These are phyloP conservation scores for Drosophila erecta DNA, from an alignment of 1,140 invertebrate species.

Conservation along the genomic window DNA sequence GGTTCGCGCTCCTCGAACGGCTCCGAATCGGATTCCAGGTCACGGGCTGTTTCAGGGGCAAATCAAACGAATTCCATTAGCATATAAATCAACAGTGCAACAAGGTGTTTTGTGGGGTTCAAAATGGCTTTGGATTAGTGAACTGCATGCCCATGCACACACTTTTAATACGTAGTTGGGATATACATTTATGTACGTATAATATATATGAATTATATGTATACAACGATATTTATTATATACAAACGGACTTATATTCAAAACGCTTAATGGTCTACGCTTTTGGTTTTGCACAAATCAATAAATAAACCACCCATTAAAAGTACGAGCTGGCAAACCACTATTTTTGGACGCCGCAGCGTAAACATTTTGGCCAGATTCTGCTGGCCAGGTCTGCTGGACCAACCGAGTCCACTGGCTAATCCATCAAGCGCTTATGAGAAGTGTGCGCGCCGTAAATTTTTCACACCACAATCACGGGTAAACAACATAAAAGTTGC, in stretches of 20 bases:
- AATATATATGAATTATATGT: conserved; percentile 18
- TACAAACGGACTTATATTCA: conserved; percentile 48
- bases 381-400: neutral
- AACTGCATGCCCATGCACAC: conserved; percentile 55
- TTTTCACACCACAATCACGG: conserved; percentile 46
- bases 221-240: conserved; percentile 48
- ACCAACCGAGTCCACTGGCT: conserved; percentile 35
- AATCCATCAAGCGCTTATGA: conserved; percentile 74
- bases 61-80: conserved; percentile 41
- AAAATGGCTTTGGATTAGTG: conserved; percentile 14
- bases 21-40: conserved; percentile 88
- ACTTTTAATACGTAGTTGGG: conserved; percentile 16
- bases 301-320: conserved; percentile 62
- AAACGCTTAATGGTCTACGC: conserved; percentile 59
- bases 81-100: conserved; percentile 9
- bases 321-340: conserved; percentile 29
- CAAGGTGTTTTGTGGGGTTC: conserved; percentile 2
- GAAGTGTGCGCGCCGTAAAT: conserved; percentile 69
- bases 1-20: conserved; percentile 92
- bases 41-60: conserved; percentile 68
- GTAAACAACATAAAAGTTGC: conserved; percentile 80
- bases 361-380: conserved; percentile 53
- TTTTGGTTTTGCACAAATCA: conserved; percentile 54
- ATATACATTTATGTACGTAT: neutral
- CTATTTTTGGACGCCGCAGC: conserved; percentile 49